Evolutionary conservation across 2,888 invertebrate species (phyloP), one percentile per base, ranked within the genome.

Genomic region (Trichogramma dendrolimi): DNA sequence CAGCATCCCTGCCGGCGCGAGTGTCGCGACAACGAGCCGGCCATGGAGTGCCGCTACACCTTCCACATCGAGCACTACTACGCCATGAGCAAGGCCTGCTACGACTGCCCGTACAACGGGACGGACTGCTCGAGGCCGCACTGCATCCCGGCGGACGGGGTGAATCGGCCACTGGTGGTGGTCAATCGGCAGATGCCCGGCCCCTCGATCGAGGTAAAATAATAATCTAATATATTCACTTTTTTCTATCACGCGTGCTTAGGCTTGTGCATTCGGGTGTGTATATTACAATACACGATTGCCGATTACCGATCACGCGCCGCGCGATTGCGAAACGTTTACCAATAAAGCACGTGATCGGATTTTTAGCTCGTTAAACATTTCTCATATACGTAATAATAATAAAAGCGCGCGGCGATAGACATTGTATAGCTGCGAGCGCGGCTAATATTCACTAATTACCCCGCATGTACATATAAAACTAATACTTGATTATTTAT

Each of bases 161-260:
- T 88, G 49, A 84, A 85, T 62, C 83, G 94, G 66, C 83, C 90
- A 0, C 80, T 95, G 43, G 85, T 90, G 10, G 89, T 91, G 0
- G 84, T 94, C 4, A 95, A 95, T 80, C 85, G 94, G 67, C 88
- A 88, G 81, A 85, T 95, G 84, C 94, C 95, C 0, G 94, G 94
- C 49, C 94, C 94, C 0, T 79, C 87, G 1, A 86, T 95, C 58
- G 90, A 94, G 84, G 92, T 91, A 38, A 62, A 43, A 6, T 10
- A 4, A 40, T 47, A 10, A 8, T 38, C 49, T 8, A 38, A 46
- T 51, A 27, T 51, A 6, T 38, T 51, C 3, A 6, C n/a, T 47
- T 47, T 47, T 47, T 47, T 47, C 11, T 27, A 27, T 27, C 27
- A 2, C 27, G 27, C 27, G 3, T 27, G 27, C 27, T 27, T 2